Percentiles rank a stretch among this genome's conserved stretches.
Conservation (phyloP, 2,888 invertebrate species). For the Heteromurus nitidus region DNA sequence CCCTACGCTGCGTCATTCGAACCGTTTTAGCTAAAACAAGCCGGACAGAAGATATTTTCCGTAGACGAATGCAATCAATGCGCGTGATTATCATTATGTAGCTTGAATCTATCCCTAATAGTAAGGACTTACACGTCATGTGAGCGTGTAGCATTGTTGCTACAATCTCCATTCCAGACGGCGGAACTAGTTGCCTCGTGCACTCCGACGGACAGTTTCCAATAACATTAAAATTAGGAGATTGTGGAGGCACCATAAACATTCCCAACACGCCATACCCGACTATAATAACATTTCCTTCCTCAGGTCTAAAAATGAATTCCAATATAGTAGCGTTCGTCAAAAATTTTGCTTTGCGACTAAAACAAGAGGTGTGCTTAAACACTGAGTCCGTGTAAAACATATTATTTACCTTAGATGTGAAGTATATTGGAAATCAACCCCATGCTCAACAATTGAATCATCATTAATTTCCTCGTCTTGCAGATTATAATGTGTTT, state of each 20-base stretch:
- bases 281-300: not conserved
- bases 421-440: constrained; percentile 41
- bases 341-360: too few relatives aligned
- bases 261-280: constrained; percentile 1
- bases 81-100: too few relatives aligned
- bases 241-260: constrained; percentile 25
- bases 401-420: constrained; percentile 37
- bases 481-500: too few relatives aligned
- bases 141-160: constrained; percentile 46
- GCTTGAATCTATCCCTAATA: too few relatives aligned
- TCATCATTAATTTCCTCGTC: not conserved
- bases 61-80: too few relatives aligned
- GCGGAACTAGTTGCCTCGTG: constrained; percentile 1
- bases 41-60: not conserved
- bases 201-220: constrained; percentile 49
- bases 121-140: constrained; percentile 22
- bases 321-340: too few relatives aligned
- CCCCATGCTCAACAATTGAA: constrained; percentile 6
- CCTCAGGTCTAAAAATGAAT: constrained; percentile 8
- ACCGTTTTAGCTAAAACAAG: constrained; percentile 21
- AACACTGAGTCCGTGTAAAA: too few relatives aligned
- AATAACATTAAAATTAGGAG: constrained; percentile 15
- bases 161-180: constrained; percentile 35
- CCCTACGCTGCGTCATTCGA: constrained; percentile 22
- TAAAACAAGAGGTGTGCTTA: too few relatives aligned